Evolutionary conservation across 2,113 vertebrate genomes (phyloP), one percentile per base, ranked within the genome.

Genomic region (Albula goreensis): DNA sequence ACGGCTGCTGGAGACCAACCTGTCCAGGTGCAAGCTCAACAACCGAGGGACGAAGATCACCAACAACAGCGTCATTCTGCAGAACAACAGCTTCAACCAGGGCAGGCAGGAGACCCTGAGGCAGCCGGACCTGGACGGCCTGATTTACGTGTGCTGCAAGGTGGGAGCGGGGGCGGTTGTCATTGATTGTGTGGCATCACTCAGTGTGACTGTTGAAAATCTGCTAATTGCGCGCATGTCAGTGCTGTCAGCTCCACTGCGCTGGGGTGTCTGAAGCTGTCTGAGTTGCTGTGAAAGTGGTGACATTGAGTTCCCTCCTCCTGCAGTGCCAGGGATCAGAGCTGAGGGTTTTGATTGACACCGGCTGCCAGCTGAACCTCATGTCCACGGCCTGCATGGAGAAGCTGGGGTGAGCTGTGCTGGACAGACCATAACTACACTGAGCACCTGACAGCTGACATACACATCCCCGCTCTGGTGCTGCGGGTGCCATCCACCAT

Each of bases 321-420:
- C n/a, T 87, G 85, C 92, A 98, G 97, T 98, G 96, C 90, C 94
- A 92, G 0, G 97, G 96, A 82, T 96, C 94, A 92, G 96, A 97
- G 83, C 84, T 96, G 86, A 95, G 94, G 85, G 92, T 96, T 0
- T 88, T 96, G 91, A 94, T 98, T 89, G 96, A 98, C 92, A 98
- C 97, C 0, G 96, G 96, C 87, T 97, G 94, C 0, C 96, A 91
- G 41, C 90, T 95, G 88, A 97, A 97, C 92, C 92, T 97, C 88
- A 96, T 97, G 88, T 97, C 97, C 0, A 95, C 95, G 0, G 91
- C 89, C n/a, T 97, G 95, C 86, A 92, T 97, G 88, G 96, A 97
- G 85, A 95, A 95, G 90, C 90, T 97, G 11, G 96, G 97, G 97
- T 94, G 92, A 95, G 90, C 87, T 48, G 25, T 48, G 48, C 25